phyloP scores from a whole-genome alignment of 2,888 invertebrate species.

The Cheilosia vernalis region DNA sequence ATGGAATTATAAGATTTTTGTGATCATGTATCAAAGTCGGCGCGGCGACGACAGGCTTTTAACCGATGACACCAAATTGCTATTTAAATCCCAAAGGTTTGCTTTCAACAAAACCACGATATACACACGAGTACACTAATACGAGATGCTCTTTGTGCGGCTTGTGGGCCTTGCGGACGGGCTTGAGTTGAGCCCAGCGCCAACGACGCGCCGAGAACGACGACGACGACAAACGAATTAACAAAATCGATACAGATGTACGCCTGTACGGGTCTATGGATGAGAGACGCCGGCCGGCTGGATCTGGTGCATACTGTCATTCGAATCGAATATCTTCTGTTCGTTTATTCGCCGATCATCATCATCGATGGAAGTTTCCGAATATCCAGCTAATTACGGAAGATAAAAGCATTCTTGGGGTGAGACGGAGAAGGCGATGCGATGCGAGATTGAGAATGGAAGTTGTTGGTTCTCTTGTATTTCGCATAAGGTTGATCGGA shows the following conservation, averaged over 20 bases:
- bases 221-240: slow-evolving; percentile 55
- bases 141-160: not conserved
- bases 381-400: slow-evolving; percentile 34
- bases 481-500: no score
- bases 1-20: slow-evolving; percentile 76
- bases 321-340: slow-evolving; percentile 27
- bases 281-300: slow-evolving; percentile 14
- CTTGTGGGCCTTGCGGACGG: slow-evolving; percentile 16
- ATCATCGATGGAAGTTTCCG: slow-evolving; percentile 5
- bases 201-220: no score
- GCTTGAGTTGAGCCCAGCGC: slow-evolving; percentile 18
- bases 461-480: no score
- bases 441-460: not conserved
- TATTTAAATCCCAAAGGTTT: slow-evolving; percentile 75
- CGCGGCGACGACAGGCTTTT: slow-evolving; percentile 77
- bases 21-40: slow-evolving; percentile 76
- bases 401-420: slow-evolving; percentile 26
- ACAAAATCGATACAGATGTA: slow-evolving; percentile 68
- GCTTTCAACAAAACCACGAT: slow-evolving; percentile 39
- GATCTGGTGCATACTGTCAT: slow-evolving; percentile 42
- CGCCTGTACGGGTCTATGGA: slow-evolving; percentile 22
- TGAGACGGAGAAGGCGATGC: slow-evolving; percentile 23
- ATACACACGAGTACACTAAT: slow-evolving; percentile 1
- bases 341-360: slow-evolving; percentile 8
- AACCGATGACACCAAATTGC: slow-evolving; percentile 77